phyloP scores from a whole-genome alignment of 2,797 vertebrate species.

The Rhynchotus rufescens region DNA sequence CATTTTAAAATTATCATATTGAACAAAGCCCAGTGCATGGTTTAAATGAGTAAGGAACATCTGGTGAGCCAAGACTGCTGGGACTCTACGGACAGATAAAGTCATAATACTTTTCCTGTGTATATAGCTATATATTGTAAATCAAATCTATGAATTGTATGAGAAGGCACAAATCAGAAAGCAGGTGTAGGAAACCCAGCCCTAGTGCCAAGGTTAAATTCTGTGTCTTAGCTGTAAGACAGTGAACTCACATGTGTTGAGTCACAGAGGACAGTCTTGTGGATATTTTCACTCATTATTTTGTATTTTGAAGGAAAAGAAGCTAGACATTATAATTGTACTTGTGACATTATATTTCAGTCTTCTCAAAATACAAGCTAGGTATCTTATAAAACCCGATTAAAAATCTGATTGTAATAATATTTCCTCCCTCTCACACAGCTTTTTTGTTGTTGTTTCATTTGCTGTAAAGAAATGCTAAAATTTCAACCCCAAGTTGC shows the following conservation, averaged over 20 bases:
- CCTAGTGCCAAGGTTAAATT: constrained; percentile 56
- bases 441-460: neutral
- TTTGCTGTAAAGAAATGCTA: neutral
- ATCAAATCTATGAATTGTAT: constrained; percentile 27
- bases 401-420: neutral
- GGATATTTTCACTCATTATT: neutral
- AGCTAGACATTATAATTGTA: neutral
- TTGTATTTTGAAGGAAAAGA: neutral
- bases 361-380: neutral
- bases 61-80: constrained; percentile 68
- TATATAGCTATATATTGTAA: constrained; percentile 52
- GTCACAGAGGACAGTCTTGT: neutral
- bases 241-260: neutral
- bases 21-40: constrained; percentile 47
- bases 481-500: neutral
- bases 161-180: constrained; percentile 34
- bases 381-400: neutral
- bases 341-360: neutral
- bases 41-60: constrained; percentile 58
- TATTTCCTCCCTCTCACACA: neutral
- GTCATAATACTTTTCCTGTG: constrained; percentile 21
- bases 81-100: constrained; percentile 45
- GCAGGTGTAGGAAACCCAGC: constrained; percentile 17
- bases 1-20: constrained; percentile 51
- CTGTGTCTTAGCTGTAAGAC: neutral